A percentile compares a stretch with the other conserved stretches of the same genome.
Conservation (phyloP, 2,113 vertebrate genomes). For the Asarcornis scutulata region DNA sequence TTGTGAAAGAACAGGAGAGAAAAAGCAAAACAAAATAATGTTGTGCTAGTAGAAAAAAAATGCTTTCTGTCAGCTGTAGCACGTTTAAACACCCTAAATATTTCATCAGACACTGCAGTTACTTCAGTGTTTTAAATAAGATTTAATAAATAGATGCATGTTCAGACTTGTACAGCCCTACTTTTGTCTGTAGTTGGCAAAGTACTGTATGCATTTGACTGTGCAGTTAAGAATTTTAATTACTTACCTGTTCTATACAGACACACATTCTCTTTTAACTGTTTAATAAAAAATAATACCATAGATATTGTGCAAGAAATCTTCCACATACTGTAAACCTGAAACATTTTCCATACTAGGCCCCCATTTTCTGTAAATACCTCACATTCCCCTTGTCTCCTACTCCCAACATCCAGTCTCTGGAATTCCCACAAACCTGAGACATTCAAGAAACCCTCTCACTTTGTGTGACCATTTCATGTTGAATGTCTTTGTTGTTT, state of each 20-base stretch:
- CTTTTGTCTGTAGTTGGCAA: conserved; percentile 79
- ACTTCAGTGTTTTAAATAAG: conserved; percentile 85
- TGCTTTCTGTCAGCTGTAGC: conserved; percentile 72
- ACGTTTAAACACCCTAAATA: conserved; percentile 78
- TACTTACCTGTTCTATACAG: conserved; percentile 77
- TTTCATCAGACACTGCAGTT: conserved; percentile 90
- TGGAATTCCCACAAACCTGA: background rate
- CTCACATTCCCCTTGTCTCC: background rate
- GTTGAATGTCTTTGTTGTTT: background rate
- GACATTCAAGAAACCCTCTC: background rate
- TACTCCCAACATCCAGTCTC: background rate
- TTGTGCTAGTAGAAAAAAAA: background rate
- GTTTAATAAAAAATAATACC: conserved; percentile 55
- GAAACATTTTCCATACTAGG: background rate
- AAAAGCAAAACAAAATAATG: background rate
- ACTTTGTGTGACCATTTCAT: background rate
- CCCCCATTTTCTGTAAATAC: background rate
- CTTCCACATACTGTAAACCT: background rate
- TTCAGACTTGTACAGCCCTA: conserved; percentile 77
- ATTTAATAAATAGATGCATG: conserved; percentile 90
- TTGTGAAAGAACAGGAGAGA: background rate
- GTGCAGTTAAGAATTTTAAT: conserved; percentile 69
- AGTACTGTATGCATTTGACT: conserved; percentile 68
- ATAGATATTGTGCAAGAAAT: background rate
- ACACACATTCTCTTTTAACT: conserved; percentile 74